Conservation (phyloP, 2,888 invertebrate genomes). For the Lepidonotus clava region DNA sequence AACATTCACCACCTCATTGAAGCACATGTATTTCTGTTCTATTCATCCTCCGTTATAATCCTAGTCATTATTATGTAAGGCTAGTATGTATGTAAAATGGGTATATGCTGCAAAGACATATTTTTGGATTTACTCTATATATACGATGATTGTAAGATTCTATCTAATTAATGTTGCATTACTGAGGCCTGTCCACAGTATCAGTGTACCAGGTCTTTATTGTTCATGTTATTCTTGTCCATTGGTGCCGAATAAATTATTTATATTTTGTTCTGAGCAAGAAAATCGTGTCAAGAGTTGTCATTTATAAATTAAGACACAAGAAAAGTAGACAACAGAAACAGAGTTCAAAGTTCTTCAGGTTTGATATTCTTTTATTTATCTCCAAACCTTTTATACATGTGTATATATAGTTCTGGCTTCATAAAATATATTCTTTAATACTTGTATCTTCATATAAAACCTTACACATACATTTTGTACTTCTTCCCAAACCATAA, state of each 20-base stretch:
- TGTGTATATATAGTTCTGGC: not conserved
- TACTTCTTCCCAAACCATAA: no score
- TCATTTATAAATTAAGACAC: no score
- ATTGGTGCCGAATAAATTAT: slow-evolving; percentile 51
- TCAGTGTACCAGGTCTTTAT: not conserved
- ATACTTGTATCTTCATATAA: not conserved
- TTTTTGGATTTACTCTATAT: slow-evolving; percentile 22
- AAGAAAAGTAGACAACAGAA: no score
- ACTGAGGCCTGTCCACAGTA: not conserved
- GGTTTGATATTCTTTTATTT: not conserved
- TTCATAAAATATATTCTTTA: not conserved
- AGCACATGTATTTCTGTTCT: no score
- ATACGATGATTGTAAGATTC: not conserved
- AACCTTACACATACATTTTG: no score
- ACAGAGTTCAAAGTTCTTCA: no score
- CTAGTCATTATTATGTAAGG: not conserved
- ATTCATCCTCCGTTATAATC: not conserved
- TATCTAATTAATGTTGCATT: slow-evolving; percentile 29
- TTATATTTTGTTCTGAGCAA: slow-evolving; percentile 53
- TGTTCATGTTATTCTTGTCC: not conserved
- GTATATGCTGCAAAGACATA: not conserved
- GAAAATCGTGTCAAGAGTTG: no score
- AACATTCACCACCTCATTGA: no score
- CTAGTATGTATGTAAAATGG: not conserved
- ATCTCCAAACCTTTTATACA: not conserved